Base-by-base conservation (phyloP, 1,140 invertebrate species). In the Dysdera silvatica region DNA sequence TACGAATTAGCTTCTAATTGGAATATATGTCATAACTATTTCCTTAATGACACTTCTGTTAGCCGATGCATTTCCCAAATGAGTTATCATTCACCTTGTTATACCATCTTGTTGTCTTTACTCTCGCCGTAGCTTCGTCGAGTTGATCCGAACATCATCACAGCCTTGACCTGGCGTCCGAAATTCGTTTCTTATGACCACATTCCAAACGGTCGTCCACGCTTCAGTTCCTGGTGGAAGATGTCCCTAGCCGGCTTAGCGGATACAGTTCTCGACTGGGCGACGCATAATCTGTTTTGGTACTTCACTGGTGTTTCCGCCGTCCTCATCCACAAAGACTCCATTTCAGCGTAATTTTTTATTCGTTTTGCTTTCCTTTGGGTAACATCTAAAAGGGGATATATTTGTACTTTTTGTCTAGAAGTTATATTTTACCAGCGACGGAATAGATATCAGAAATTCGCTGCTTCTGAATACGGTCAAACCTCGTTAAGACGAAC, bases 301-400 rank as follows among this genome's bases (percentile, higher is more conserved):
- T 80, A 77, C 73, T 69, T 80, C 57, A 70, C 79, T 73, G 85
- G 82, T 37, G 74, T 83, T 37, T 85, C 84, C 35, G 80, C 81
- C 16, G 79, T 87, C 16, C 71, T 87, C 5, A 69, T 87, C 28
- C 83, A 87, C 71, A 87, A 87, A 74, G 85, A 87, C 69, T 77
- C 77, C 12, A 73, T 86, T 24, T 83, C 80, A 72, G 77, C 75
- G 85, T 86, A 75, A 80, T 82, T 72, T 28, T 61, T 16, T 2
- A 55, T 52, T 2, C 43, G 12, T 23, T 55, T 29, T 55, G n/a
- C n/a, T n/a, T n/a, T n/a, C n/a, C n/a, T n/a, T n/a, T n/a, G n/a
- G n/a, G n/a, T n/a, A n/a, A n/a, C n/a, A n/a, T n/a, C n/a, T n/a
- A n/a, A n/a, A n/a, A n/a, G n/a, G n/a, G n/a, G n/a, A n/a, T n/a